These are phyloP conservation scores for Xerus inauris DNA, from an alignment of 2,113 vertebrate species.

Conservation along the genomic window DNA sequence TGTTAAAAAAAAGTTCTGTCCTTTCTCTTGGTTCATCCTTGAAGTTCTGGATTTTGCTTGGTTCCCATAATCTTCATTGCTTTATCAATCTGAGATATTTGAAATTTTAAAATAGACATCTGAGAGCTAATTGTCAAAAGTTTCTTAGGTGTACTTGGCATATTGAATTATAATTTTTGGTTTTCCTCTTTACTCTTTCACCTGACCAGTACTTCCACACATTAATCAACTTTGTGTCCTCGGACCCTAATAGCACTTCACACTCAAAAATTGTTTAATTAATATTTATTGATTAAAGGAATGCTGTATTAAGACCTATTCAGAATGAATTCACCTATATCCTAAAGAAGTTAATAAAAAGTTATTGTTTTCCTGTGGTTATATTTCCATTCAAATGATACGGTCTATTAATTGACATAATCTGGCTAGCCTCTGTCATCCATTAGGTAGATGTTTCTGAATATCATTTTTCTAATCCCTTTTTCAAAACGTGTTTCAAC, in stretches of 20 bases:
- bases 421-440: background rate
- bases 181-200: background rate
- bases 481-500: slow-evolving; percentile 28
- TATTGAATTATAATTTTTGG: background rate
- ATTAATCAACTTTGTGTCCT: background rate
- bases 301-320: background rate
- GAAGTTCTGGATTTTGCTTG: background rate
- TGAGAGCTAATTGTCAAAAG: background rate
- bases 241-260: background rate
- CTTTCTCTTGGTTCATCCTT: slow-evolving; percentile 13
- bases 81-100: slow-evolving; percentile 18
- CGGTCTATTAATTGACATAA: background rate
- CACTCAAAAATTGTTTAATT: background rate
- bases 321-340: slow-evolving; percentile 10
- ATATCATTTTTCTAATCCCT: slow-evolving; percentile 41
- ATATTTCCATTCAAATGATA: slow-evolving; percentile 44
- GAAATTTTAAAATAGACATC: slow-evolving; percentile 8
- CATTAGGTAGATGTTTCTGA: background rate
- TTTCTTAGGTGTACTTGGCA: background rate
- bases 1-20: background rate
- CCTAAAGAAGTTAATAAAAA: slow-evolving; percentile 36
- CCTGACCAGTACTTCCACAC: background rate
- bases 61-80: background rate
- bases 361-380: background rate
- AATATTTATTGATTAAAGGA: background rate